Evolutionary conservation across 2,888 invertebrate genomes (phyloP).

Genomic region (Standfussiana lucernea): DNA sequence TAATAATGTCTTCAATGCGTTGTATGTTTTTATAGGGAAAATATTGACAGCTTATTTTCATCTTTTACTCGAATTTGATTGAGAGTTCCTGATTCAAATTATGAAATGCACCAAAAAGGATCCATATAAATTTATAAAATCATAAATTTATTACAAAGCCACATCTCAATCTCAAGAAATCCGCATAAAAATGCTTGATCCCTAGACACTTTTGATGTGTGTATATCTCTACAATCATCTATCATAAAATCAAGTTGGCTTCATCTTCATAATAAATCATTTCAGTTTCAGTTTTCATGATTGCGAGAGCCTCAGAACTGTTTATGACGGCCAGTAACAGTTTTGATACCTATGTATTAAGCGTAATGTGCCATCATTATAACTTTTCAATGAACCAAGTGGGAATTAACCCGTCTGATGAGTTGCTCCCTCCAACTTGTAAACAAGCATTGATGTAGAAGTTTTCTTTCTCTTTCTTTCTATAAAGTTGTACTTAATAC

Average conservation of each 20-base stretch:
- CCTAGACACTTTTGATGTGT: no score
- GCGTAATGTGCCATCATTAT: slow-evolving; percentile 33
- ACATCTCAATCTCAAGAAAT: no score
- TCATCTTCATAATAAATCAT: background rate
- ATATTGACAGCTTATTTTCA: no score
- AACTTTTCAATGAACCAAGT: slow-evolving; percentile 33
- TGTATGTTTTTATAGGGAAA: no score
- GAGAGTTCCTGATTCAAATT: no score
- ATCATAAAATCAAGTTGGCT: background rate
- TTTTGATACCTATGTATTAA: slow-evolving; percentile 25
- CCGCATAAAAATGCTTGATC: no score
- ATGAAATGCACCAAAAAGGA: no score
- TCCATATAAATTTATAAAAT: no score
- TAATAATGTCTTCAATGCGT: no score
- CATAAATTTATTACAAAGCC: no score
- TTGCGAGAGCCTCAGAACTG: slow-evolving; percentile 9
- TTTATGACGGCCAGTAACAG: slow-evolving; percentile 10
- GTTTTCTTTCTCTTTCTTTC: no score
- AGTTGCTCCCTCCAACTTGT: slow-evolving; percentile 25
- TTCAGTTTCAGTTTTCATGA: background rate
- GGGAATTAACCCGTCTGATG: slow-evolving; percentile 30
- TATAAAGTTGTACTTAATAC: slow-evolving; percentile 3
- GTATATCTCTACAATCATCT: background rate
- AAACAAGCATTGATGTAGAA: slow-evolving; percentile 20
- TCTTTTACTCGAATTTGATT: no score